Evolutionary conservation across 2,113 vertebrate species (phyloP).

Genomic region (Cynocephalus volans): DNA sequence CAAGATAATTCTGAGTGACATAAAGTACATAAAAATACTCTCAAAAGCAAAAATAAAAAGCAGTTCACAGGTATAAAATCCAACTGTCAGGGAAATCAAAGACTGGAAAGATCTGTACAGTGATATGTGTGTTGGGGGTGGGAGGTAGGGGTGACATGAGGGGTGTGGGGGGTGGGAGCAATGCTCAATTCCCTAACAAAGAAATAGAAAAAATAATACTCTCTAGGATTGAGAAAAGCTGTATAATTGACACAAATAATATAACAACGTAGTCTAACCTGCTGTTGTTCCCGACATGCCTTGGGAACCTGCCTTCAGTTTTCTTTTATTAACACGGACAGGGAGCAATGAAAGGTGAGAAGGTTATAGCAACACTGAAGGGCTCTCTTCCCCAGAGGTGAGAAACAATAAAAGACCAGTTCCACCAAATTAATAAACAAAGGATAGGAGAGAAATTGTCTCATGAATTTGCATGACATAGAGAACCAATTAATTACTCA

Average conservation of each 20-base stretch:
- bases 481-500: neutral
- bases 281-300: neutral
- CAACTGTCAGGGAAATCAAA: slow-evolving; percentile 22
- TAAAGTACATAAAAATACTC: neutral
- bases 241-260: neutral
- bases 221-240: slow-evolving; percentile 7
- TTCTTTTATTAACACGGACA: neutral
- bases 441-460: neutral
- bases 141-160: neutral
- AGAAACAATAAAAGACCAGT: neutral
- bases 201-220: neutral
- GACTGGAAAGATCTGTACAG: neutral
- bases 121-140: no score
- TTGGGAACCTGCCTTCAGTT: neutral
- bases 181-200: slow-evolving; percentile 24
- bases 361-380: neutral
- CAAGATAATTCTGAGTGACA: neutral
- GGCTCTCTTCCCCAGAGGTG: neutral
- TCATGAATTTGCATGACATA: neutral
- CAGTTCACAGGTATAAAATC: neutral
- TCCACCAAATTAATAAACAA: neutral
- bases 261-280: neutral
- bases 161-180: accelerated
- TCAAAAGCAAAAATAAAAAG: neutral
- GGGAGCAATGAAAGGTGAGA: neutral